These are phyloP conservation scores for Drosophila baimaii DNA, from an alignment of 1,140 invertebrate genomes.

Conservation along the genomic window DNA sequence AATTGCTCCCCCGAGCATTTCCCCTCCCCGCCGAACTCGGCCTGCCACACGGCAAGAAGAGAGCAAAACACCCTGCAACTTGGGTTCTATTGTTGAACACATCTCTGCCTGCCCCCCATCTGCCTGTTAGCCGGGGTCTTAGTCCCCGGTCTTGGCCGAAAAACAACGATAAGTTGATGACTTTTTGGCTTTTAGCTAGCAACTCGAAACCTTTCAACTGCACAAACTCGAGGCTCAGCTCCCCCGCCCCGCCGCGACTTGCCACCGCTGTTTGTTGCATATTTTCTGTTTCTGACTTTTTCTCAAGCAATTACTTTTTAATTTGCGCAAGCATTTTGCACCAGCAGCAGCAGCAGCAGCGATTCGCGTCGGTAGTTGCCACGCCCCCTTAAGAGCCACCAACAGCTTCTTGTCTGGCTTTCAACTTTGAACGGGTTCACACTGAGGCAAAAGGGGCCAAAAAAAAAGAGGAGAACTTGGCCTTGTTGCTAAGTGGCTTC, in stretches of 20 bases:
- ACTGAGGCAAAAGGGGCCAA: conserved; percentile 1
- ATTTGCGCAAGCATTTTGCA: conserved; percentile 62
- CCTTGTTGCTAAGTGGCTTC: too few species aligned
- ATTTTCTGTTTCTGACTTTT: conserved; percentile 60
- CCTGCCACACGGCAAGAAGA: conserved; percentile 13
- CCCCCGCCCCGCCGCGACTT: neutral
- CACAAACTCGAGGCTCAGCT: conserved; percentile 1
- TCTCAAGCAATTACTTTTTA: conserved; percentile 68
- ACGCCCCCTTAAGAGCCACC: conserved; percentile 14
- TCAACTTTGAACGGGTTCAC: conserved; percentile 12
- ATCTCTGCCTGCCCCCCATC: too few species aligned
- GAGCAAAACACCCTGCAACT: conserved; percentile 11
- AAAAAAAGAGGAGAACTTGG: neutral
- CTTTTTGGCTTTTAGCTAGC: conserved; percentile 53
- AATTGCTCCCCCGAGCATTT: conserved; percentile 49
- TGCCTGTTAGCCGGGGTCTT: neutral
- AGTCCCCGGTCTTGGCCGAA: conserved; percentile 18
- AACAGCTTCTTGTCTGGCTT: conserved; percentile 43
- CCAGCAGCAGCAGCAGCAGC: conserved; percentile 23
- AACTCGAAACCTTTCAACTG: conserved; percentile 57
- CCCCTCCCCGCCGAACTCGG: conserved; percentile 3
- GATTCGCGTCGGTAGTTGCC: conserved; percentile 37
- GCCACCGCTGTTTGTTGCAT: conserved; percentile 52
- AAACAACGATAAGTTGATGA: conserved; percentile 54
- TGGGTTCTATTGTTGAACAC: conserved; percentile 14